Evolutionary conservation across 2,888 invertebrate species (phyloP), one percentile per base, ranked within the genome.

Genomic region (Pterobdella sp.): DNA sequence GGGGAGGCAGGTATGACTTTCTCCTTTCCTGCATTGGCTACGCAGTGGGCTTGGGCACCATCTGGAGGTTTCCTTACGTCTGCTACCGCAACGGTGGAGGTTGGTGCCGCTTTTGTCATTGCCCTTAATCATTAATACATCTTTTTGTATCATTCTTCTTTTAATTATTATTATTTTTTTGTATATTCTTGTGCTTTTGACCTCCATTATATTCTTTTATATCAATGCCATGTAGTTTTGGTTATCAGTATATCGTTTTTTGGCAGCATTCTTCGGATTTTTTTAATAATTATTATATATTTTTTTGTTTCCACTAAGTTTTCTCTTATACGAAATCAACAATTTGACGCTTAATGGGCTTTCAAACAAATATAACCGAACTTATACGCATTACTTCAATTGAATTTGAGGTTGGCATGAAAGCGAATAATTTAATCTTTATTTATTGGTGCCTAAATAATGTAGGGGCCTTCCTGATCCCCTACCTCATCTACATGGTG

Each of bases 391-490:
- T n/a, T n/a, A n/a, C n/a, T n/a, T n/a, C n/a, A n/a, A n/a, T n/a
- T n/a, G n/a, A n/a, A n/a, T n/a, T n/a, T n/a, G n/a, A n/a, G n/a
- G n/a, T n/a, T n/a, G n/a, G n/a, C n/a, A n/a, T n/a, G n/a, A n/a
- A n/a, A n/a, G n/a, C n/a, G n/a, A n/a, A n/a, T n/a, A n/a, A n/a
- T n/a, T n/a, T n/a, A n/a, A n/a, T n/a, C n/a, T n/a, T n/a, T n/a
- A n/a, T n/a, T n/a, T n/a, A n/a, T n/a, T n/a, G n/a, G n/a, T n/a
- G n/a, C n/a, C n/a, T n/a, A n/a, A 4, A 7, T 26, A 14, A 78
- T 79, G 34, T 80, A 84, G 90, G 91, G 73, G 91, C 91, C 77
- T 88, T 88, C 79, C 84, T 88, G 78, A 86, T 88, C 72, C 88
- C 88, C 22, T 88, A 88, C 80, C 82, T 87, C 71, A 85, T 87